Conservation (phyloP, 2,113 vertebrate species). For the Hippocampus mohnikei region DNA sequence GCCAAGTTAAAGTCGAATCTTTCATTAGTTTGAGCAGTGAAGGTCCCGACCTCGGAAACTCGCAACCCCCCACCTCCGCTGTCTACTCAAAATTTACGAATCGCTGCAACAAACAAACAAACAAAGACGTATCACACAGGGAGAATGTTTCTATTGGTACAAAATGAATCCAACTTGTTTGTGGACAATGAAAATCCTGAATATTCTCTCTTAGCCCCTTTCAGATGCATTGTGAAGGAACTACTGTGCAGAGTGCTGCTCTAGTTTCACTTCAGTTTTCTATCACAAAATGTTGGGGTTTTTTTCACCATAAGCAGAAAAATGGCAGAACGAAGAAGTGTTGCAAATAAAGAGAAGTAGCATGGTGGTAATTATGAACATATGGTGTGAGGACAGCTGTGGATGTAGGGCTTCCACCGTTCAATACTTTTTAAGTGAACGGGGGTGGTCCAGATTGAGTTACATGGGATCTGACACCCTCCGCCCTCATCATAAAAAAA, state of each 20-base stretch:
- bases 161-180: too few species aligned
- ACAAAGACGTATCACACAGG: too few species aligned
- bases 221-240: slow-evolving; percentile 35
- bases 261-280: slow-evolving; percentile 66
- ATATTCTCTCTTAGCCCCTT: background rate
- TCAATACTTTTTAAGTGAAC: slow-evolving; percentile 32
- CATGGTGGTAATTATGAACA: slow-evolving; percentile 7
- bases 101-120: too few species aligned
- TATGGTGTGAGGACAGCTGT: slow-evolving; percentile 63
- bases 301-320: slow-evolving; percentile 28
- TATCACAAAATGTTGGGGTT: slow-evolving; percentile 54
- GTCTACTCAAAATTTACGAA: background rate
- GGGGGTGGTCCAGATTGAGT: slow-evolving; percentile 40
- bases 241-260: slow-evolving; percentile 25
- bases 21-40: too few species aligned
- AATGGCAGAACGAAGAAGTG: slow-evolving; percentile 20
- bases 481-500: background rate
- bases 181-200: too few species aligned
- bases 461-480: slow-evolving; percentile 41
- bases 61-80: background rate
- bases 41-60: too few species aligned
- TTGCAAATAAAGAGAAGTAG: background rate
- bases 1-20: too few species aligned
- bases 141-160: too few species aligned
- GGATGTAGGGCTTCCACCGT: slow-evolving; percentile 42